phyloP scores from a whole-genome alignment of 2,797 vertebrate species.

The Fratercula arctica region DNA sequence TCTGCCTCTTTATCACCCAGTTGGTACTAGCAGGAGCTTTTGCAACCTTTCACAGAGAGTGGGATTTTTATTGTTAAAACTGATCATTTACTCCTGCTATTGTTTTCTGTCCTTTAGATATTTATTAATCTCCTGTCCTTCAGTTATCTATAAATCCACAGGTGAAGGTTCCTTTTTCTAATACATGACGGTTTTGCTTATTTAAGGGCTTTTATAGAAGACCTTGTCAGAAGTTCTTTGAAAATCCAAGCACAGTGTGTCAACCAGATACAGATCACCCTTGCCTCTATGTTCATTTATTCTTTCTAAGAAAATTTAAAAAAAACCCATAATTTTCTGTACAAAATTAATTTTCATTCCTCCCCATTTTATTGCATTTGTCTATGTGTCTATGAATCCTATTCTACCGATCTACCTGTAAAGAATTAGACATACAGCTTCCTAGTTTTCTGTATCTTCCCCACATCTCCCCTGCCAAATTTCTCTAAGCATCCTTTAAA shows the following conservation, averaged over 20 bases:
- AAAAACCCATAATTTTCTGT: background rate
- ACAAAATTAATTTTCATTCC: background rate
- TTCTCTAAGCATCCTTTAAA: background rate
- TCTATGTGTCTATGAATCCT: background rate
- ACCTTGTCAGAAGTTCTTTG: background rate
- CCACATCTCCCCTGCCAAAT: background rate
- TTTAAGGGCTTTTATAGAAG: background rate
- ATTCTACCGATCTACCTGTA: background rate
- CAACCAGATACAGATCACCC: background rate
- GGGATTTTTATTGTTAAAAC: background rate
- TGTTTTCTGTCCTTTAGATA: background rate
- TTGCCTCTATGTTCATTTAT: background rate
- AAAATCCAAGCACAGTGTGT: background rate
- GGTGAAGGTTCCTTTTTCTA: background rate
- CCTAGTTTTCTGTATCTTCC: background rate
- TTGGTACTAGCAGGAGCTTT: background rate
- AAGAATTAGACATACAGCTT: background rate
- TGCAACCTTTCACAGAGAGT: background rate
- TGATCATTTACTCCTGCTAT: background rate
- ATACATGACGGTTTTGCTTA: background rate
- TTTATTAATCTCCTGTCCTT: background rate
- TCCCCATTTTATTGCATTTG: background rate
- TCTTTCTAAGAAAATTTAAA: background rate
- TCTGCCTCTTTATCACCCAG: background rate
- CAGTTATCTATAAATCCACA: background rate